Evolutionary conservation across 2,113 vertebrate genomes (phyloP).

Genomic region (Plestiodon gilberti): DNA sequence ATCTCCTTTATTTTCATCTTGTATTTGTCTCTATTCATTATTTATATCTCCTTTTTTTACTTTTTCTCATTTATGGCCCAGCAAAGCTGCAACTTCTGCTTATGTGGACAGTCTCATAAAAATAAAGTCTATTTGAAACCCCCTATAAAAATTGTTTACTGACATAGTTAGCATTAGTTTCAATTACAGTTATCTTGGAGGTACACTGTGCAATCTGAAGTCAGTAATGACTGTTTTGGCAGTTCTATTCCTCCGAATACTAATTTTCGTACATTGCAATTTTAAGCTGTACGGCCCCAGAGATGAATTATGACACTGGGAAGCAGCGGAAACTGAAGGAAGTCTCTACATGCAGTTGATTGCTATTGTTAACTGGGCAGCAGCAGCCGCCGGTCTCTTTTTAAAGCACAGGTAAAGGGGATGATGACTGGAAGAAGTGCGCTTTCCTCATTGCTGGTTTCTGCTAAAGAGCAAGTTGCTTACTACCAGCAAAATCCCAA

Average conservation of each 20-base stretch:
- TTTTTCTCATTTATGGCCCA: constrained; percentile 15
- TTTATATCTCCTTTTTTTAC: constrained; percentile 20
- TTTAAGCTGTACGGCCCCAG: constrained; percentile 25
- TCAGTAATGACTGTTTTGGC: constrained; percentile 10
- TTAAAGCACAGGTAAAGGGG: not conserved
- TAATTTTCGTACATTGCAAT: constrained; percentile 20
- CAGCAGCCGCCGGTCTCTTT: too few relatives aligned
- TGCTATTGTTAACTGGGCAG: not conserved
- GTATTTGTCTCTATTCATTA: constrained; percentile 34
- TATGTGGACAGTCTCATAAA: constrained; percentile 26
- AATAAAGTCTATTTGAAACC: constrained; percentile 30
- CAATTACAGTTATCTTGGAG: constrained; percentile 20
- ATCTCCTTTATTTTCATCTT: constrained; percentile 35
- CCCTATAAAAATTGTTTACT: constrained; percentile 3
- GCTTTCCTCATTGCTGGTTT: not conserved
- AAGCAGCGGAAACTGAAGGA: not conserved
- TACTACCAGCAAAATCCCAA: too few relatives aligned
- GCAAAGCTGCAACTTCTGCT: not conserved
- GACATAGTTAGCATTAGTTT: constrained; percentile 1
- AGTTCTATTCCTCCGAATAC: constrained; percentile 14
- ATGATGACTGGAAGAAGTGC: not conserved
- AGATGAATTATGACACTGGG: not conserved
- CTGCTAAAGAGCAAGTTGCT: not conserved
- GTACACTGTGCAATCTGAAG: not conserved
- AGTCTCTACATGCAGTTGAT: not conserved